Conservation (phyloP, 1,140 invertebrate genomes). For the Solenopsis fugax region DNA sequence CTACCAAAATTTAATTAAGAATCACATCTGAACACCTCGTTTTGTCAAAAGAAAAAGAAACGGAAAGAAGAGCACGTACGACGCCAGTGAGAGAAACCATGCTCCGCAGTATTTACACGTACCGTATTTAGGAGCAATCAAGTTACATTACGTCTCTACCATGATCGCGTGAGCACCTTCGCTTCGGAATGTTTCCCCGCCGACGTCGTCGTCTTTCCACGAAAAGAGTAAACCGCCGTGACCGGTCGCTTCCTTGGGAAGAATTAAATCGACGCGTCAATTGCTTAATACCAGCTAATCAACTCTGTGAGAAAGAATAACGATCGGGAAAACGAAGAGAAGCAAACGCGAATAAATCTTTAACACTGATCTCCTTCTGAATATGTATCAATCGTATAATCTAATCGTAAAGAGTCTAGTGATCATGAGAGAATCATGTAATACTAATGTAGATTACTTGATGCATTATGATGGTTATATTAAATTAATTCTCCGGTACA, state of each 20-base stretch:
- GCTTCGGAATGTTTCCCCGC: neutral
- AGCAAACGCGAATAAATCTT: neutral
- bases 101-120: neutral
- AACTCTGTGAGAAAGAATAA: neutral
- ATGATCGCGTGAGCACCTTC: slow-evolving; percentile 45
- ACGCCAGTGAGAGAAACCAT: neutral
- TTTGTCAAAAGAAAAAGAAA: neutral
- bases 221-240: slow-evolving; percentile 2
- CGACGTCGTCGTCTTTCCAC: neutral
- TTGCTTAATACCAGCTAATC: neutral
- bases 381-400: neutral
- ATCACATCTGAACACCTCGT: neutral
- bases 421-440: neutral
- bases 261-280: slow-evolving; percentile 16
- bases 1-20: neutral
- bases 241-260: neutral
- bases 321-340: neutral
- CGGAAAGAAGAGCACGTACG: neutral
- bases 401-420: neutral
- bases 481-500: too few relatives aligned
- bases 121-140: slow-evolving; percentile 52
- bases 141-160: slow-evolving; percentile 52
- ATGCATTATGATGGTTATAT: neutral
- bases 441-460: neutral
- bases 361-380: neutral